These are phyloP conservation scores for Pammene aurita DNA, from an alignment of 2,888 invertebrate genomes.

Conservation along the genomic window DNA sequence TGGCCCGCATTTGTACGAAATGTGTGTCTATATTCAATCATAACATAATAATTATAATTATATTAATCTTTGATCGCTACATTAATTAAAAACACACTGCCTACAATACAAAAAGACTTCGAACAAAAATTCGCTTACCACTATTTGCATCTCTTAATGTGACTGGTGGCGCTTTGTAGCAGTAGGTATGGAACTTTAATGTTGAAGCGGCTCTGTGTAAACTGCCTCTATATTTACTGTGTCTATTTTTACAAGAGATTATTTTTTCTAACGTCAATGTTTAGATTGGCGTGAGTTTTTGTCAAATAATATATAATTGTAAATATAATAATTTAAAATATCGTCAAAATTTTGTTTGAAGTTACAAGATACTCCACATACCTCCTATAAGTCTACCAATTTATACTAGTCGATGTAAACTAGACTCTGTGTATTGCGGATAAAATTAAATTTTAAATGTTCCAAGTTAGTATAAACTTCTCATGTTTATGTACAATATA, in stretches of 20 bases:
- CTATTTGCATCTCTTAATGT: no score
- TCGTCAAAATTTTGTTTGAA: no score
- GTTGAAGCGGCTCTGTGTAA: neutral
- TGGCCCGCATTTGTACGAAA: no score
- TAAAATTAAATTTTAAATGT: slow-evolving; percentile 1
- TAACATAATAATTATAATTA: no score
- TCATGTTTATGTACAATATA: slow-evolving; percentile 7
- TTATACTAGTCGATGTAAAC: slow-evolving; percentile 22
- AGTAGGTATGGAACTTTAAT: neutral
- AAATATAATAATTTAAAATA: neutral
- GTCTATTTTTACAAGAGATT: neutral
- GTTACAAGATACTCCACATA: neutral
- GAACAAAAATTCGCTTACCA: no score
- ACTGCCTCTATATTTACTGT: slow-evolving; percentile 19
- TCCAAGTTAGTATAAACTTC: slow-evolving; percentile 7
- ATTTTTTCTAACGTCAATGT: neutral
- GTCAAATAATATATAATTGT: slow-evolving; percentile 4
- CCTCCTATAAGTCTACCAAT: slow-evolving; percentile 21
- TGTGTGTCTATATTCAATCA: no score
- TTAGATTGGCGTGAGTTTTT: neutral
- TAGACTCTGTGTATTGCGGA: slow-evolving; percentile 4
- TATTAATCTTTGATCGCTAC: no score
- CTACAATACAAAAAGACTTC: no score
- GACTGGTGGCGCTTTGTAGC: no score
- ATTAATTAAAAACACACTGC: no score